Evolutionary conservation across 2,797 vertebrate species (phyloP).

Genomic region (Myotis pilosus): DNA sequence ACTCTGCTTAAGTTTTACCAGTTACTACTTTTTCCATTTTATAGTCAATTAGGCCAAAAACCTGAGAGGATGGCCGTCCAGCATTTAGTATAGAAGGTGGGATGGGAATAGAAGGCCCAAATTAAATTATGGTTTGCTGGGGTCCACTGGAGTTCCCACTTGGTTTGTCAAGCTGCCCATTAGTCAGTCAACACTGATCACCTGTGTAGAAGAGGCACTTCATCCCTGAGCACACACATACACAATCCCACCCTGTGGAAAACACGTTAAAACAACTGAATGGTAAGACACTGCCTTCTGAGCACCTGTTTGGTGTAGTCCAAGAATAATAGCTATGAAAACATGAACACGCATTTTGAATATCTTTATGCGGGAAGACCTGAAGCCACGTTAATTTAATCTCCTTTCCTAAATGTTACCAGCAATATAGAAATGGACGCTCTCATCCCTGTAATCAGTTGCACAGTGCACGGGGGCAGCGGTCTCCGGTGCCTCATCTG

Average conservation of each 20-base stretch:
- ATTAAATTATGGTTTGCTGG: not conserved
- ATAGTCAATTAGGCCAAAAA: not conserved
- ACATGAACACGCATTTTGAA: slow-evolving; percentile 71
- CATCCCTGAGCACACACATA: not conserved
- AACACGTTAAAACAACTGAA: slow-evolving; percentile 59
- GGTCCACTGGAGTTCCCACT: not conserved
- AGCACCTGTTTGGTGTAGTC: slow-evolving; percentile 34
- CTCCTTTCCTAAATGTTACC: slow-evolving; percentile 86
- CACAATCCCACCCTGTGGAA: not conserved
- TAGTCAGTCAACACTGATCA: slow-evolving; percentile 44
- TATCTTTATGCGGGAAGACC: slow-evolving; percentile 75
- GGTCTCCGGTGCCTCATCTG: slow-evolving; percentile 94
- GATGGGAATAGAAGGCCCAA: not conserved
- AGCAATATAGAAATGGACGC: slow-evolving; percentile 89
- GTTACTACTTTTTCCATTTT: not conserved
- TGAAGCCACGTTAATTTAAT: slow-evolving; percentile 91
- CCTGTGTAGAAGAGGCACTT: slow-evolving; percentile 46
- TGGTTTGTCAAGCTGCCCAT: not conserved
- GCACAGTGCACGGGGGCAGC: slow-evolving; percentile 91
- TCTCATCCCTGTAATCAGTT: slow-evolving; percentile 97
- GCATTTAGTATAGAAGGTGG: not conserved
- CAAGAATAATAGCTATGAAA: slow-evolving; percentile 73
- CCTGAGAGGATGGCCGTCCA: not conserved
- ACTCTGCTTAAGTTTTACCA: not conserved
- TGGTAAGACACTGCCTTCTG: not conserved